Evolutionary conservation across 2,797 vertebrate species (phyloP).

Genomic region (Brotula barbata): DNA sequence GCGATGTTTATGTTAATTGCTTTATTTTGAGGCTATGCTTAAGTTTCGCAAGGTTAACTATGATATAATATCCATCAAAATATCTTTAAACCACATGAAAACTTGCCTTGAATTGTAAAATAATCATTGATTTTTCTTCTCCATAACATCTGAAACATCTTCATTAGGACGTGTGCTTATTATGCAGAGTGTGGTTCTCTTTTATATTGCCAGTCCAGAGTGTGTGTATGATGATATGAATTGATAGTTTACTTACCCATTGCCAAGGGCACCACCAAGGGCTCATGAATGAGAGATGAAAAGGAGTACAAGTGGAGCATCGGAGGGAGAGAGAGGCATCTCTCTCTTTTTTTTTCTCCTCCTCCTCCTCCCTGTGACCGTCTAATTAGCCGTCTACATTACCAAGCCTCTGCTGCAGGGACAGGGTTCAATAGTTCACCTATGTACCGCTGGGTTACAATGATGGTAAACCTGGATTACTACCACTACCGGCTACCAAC

Average conservation of each 20-base stretch:
- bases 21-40: constrained; percentile 14
- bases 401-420: constrained; percentile 63
- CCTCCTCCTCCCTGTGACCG: constrained; percentile 56
- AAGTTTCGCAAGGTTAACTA: constrained; percentile 15
- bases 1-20: constrained; percentile 7
- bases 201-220: constrained; percentile 63
- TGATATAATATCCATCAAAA: constrained; percentile 21
- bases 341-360: constrained; percentile 21
- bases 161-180: constrained; percentile 65
- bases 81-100: constrained; percentile 35
- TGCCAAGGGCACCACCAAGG: constrained; percentile 77
- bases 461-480: constrained; percentile 72
- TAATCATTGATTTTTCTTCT: constrained; percentile 50
- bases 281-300: constrained; percentile 78
- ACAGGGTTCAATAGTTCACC: constrained; percentile 75
- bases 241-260: constrained; percentile 74
- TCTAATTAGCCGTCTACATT: constrained; percentile 70
- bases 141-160: constrained; percentile 61
- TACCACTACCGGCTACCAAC: constrained; percentile 59
- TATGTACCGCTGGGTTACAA: constrained; percentile 70
- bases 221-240: constrained; percentile 63
- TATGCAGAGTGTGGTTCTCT: constrained; percentile 55
- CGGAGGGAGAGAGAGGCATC: constrained; percentile 47
- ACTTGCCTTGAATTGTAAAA: constrained; percentile 37
- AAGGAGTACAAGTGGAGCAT: constrained; percentile 65